These are phyloP conservation scores for Spisula subtruncata DNA, from an alignment of 2,888 invertebrate species.

Conservation along the genomic window DNA sequence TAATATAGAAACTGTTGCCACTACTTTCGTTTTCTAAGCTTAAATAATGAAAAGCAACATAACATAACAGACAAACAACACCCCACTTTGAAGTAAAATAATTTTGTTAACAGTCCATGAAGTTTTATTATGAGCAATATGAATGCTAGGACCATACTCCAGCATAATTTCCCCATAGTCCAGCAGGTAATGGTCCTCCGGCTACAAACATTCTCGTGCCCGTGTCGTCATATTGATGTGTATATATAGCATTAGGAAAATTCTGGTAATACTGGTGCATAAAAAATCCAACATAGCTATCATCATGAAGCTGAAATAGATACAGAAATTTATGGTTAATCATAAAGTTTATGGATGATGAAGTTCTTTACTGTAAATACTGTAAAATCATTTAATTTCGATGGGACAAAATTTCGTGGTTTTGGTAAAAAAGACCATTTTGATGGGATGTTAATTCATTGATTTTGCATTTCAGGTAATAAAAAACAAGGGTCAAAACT, in stretches of 20 bases:
- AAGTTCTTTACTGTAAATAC: too few species aligned
- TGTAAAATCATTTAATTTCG: too few species aligned
- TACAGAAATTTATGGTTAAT: background rate
- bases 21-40: background rate
- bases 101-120: background rate
- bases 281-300: conserved; percentile 85
- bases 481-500: too few species aligned
- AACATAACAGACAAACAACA: background rate
- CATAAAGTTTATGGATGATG: too few species aligned
- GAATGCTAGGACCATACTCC: conserved; percentile 92
- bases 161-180: conserved; percentile 97
- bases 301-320: conserved; percentile 84
- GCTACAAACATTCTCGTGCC: conserved; percentile 97
- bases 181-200: conserved; percentile 97
- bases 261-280: conserved; percentile 91
- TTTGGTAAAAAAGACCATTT: too few species aligned
- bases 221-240: conserved; percentile 97
- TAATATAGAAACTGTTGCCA: too few species aligned
- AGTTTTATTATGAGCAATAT: background rate
- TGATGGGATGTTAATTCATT: too few species aligned
- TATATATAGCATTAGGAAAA: conserved; percentile 95
- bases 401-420: too few species aligned
- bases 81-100: conserved; percentile 8
- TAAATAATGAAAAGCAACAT: background rate
- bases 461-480: too few species aligned